These are phyloP conservation scores for Yponomeuta plumbellus DNA, from an alignment of 2,888 invertebrate genomes.

Conservation along the genomic window DNA sequence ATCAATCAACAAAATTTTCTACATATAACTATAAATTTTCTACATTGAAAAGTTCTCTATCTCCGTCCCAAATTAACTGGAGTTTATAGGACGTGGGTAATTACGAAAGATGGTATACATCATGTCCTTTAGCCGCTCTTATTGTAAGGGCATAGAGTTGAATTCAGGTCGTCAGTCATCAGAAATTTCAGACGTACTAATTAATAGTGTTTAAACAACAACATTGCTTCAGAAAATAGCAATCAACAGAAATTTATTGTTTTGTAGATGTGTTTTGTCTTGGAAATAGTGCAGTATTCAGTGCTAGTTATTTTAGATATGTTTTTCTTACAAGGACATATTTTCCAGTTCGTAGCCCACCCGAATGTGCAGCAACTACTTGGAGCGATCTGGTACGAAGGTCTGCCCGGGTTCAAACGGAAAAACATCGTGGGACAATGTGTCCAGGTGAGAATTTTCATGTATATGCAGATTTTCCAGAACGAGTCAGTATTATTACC, in stretches of 20 bases:
- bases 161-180: neutral
- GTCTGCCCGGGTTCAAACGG: slow-evolving; percentile 95
- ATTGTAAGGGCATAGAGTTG: too few relatives aligned
- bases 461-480: too few relatives aligned
- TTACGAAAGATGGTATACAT: too few relatives aligned
- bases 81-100: too few relatives aligned
- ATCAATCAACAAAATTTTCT: too few relatives aligned
- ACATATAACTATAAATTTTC: too few relatives aligned
- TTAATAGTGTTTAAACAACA: neutral
- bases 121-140: too few relatives aligned
- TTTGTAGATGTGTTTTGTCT: neutral
- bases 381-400: slow-evolving; percentile 98
- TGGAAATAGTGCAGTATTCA: neutral
- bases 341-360: slow-evolving; percentile 94
- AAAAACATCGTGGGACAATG: slow-evolving; percentile 93
- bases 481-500: too few relatives aligned
- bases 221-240: neutral
- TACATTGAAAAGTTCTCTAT: too few relatives aligned
- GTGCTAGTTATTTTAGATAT: too few relatives aligned
- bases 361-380: slow-evolving; percentile 97
- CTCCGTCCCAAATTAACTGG: too few relatives aligned
- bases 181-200: neutral
- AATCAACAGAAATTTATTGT: neutral
- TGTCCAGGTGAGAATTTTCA: slow-evolving; percentile 80
- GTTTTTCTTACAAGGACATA: too few relatives aligned